phyloP scores from a whole-genome alignment of 2,888 invertebrate species.

The Zelleria hepariella region DNA sequence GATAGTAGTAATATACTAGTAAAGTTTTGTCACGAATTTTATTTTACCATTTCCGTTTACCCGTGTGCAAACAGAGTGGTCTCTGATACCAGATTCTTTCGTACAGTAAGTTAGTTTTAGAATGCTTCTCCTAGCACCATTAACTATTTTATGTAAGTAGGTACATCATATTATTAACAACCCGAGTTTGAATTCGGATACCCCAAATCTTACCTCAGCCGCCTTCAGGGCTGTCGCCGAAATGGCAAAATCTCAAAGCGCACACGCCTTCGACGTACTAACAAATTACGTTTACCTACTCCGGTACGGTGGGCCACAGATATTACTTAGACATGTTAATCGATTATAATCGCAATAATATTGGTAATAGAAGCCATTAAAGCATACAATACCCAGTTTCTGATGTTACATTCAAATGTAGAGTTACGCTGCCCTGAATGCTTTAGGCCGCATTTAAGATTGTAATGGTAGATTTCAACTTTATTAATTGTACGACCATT shows the following conservation, averaged over 20 bases:
- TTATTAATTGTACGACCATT: neutral
- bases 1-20: too few species aligned
- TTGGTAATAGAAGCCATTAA: conserved; percentile 9
- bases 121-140: too few species aligned
- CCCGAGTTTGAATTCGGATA: too few species aligned
- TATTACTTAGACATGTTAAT: neutral
- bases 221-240: neutral
- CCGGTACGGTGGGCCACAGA: conserved; percentile 17
- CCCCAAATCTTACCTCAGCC: too few species aligned
- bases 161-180: too few species aligned
- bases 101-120: too few species aligned
- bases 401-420: neutral
- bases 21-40: too few species aligned
- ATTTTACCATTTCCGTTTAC: too few species aligned
- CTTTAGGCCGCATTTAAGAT: neutral
- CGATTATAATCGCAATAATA: neutral
- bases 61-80: too few species aligned
- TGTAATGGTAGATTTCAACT: neutral
- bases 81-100: too few species aligned
- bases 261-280: conserved; percentile 34
- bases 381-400: neutral
- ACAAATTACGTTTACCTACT: conserved; percentile 56
- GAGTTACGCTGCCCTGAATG: neutral
- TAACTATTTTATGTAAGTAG: too few species aligned
- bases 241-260: conserved; percentile 8